Conservation (phyloP, 1,140 invertebrate species). For the Caerostris darwini region DNA sequence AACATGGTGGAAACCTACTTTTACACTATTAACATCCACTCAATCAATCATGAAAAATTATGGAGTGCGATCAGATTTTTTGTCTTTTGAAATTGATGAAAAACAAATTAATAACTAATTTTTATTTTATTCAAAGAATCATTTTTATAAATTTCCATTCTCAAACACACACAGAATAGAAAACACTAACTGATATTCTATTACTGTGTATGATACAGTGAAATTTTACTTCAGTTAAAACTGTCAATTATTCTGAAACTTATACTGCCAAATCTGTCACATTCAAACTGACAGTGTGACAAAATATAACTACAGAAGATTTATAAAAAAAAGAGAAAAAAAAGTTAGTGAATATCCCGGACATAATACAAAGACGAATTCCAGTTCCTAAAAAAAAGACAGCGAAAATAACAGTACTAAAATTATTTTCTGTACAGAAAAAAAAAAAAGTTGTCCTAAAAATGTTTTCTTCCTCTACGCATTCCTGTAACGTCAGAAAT, state of each 20-base stretch:
- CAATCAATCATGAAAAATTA: no score
- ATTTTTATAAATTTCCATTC: no score
- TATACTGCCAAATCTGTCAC: neutral
- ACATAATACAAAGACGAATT: slow-evolving; percentile 19
- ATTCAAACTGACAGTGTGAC: neutral
- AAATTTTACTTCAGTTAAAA: neutral
- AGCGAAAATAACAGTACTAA: neutral
- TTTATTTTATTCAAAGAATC: no score
- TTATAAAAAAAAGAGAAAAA: neutral
- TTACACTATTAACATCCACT: no score
- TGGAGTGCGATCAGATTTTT: no score
- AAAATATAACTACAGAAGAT: neutral
- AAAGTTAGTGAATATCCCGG: neutral
- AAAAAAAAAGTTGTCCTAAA: neutral
- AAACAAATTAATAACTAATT: no score
- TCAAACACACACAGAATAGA: no score
- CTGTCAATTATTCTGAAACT: neutral
- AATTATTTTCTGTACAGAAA: no score
- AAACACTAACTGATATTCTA: no score
- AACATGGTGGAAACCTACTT: no score
- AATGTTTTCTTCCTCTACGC: neutral
- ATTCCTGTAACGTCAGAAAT: slow-evolving; percentile 63
- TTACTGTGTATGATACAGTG: no score
- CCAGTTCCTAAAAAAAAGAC: neutral
- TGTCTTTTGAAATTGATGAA: no score